Evolutionary conservation across 1,140 invertebrate species (phyloP), one percentile per base, ranked within the genome.

Genomic region (Atta cephalotes): DNA sequence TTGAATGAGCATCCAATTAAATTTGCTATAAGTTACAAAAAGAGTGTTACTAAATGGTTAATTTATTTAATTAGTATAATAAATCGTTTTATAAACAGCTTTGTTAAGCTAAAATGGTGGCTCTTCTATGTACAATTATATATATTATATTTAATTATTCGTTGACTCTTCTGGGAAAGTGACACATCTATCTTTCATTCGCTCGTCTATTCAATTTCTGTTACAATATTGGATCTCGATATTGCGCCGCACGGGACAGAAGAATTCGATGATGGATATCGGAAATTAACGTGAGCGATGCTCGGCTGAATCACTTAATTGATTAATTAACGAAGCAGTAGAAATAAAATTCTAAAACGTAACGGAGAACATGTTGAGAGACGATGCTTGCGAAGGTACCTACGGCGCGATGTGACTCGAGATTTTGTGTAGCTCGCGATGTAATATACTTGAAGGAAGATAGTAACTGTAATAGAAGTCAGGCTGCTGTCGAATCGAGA

Each of bases 391-490:
- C 65, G 2, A 16, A 7, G 21, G 3, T 51, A 72, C 49, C 5
- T 3, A 18, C 49, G 28, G 3, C 39, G 66, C 31, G 68, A 60
- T 25, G 1, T 25, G 39, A 74, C 80, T 72, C 35, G 68, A 74
- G 53, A 82, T 82, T 72, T 35, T 9, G 70, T 9, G 70, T 51
- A 74, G 35, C 56, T 74, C 70, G 80, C 56, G 28, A 60, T 74
- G 70, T 84, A 84, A 84, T 76, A 74, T 31, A 76, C 18, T 76
- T 45, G 56, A 25, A 9, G 14, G 39, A 49, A 62, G 70, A 51
- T 74, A 76, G 80, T 62, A 56, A 16, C 66, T n/a, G 68, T 74
- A 82, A 82, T 74, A 74, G 68, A 74, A 74, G 68, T 82, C 78
- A 51, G 35, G 39, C 68, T 39, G 79, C 16, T 25, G 25, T 45